Base-by-base conservation (phyloP, 2,888 invertebrate genomes). In the Ophioninae sp. region DNA sequence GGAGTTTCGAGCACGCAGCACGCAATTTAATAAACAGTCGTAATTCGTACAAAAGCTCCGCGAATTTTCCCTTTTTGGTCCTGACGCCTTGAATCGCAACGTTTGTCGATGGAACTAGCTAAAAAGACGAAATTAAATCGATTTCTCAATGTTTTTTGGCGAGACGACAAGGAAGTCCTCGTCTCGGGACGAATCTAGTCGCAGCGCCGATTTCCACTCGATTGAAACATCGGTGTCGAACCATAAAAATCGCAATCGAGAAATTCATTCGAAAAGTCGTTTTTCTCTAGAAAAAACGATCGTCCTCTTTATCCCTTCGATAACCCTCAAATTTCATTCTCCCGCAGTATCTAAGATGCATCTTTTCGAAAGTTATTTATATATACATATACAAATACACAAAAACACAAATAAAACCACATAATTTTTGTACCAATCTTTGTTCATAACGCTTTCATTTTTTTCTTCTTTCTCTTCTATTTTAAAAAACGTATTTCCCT, bases 271-370 rank as follows among this genome's bases (percentile, higher is more conserved):
- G 67, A 50, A 21, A 78, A 23, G 21, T 70, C 56, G 30, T 70
- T 70, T 59, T 67, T 64, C 68, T 78, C 80, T 83, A 76, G 64
- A 64, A 41, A 68, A 64, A 69, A 61, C 83, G 57, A 56, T 75
- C 41, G 73, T 75, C 77, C 65, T 67, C 61, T 64, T 62, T 70
- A 6, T 65, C 5, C 7, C 62, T 30, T 3, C 30, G 30, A 3
- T 2, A 30, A 30, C 69, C 69, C 59, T 61, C 73, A 77, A 77
- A 80, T 80, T 80, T 80, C 62, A 68, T 80, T 68, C 69, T 78
- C 86, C 89, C 86, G 87, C 89, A 88, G 89, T 89, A 87, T 83
- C 84, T 86, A 88, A 87, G 89, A 90, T 87, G 87, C 87, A 86
- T 88, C 86, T 87, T 88, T 88, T 88, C 89, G 88, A 82, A 87